Evolutionary conservation across 2,797 vertebrate species (phyloP), one percentile per base, ranked within the genome.

Genomic region (Falco peregrinus): DNA sequence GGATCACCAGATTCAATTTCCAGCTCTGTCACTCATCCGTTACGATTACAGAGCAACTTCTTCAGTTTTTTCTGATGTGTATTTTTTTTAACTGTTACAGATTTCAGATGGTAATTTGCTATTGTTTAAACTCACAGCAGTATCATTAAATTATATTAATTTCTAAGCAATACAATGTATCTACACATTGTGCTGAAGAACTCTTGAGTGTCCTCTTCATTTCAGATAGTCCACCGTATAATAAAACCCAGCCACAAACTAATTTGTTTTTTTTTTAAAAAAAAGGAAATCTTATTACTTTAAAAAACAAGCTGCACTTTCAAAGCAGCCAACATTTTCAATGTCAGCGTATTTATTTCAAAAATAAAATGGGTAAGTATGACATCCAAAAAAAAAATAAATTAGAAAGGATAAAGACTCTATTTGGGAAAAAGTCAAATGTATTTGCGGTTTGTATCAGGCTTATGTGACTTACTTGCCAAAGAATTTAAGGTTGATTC

Each of bases 311-410:
- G 50, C 25, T 85, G 35, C 39, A 77, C 7, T 71, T 93, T 68
- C 60, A 78, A 87, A 89, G 56, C 15, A 77, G 90, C 75, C 88
- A 95, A 65, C 4, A 41, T 57, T 94, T 94, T 95, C 53, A 39
- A 92, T 92, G 57, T 29, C 61, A 65, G 57, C 92, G 89, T 85
- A 73, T 71, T 95, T 87, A 90, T 89, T 96, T 96, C 93, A 81
- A 95, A 96, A 96, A 85, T 57, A 80, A 92, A 96, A 92, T 1
- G 45, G 77, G 29, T 64, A 95, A 61, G 35, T 83, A 75, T 73
- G 81, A 91, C 90, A 95, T 95, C 41, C 81, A 95, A 53, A 15
- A 96, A 96, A 90, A 97, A 37, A 96, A 90, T n/a, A 97, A 95
- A 95, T 96, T 92, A 95, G 84, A 84, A 87, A 85, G 88, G 60